A percentile compares a stretch with the other conserved stretches of the same genome.
Conservation (phyloP, 2,888 invertebrate species). For the Scaptomyza cyrtandrae region DNA sequence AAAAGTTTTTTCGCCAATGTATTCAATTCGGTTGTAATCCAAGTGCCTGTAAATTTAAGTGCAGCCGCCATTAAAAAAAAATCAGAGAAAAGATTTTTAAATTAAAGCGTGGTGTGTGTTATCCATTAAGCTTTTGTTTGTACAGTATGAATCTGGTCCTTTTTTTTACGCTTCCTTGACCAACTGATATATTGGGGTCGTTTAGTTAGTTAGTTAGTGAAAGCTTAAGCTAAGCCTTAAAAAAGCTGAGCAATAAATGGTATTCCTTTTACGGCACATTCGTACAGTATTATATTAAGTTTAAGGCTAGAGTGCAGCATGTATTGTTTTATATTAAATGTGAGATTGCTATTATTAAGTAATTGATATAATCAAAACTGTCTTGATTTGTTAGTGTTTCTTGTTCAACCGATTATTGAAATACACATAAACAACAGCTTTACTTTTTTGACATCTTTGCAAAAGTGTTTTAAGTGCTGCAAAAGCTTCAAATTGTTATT, state of each 20-base stretch:
- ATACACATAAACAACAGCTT: slow-evolving; percentile 11
- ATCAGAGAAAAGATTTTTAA: slow-evolving; percentile 5
- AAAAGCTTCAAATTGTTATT: slow-evolving; percentile 39
- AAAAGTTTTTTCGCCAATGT: slow-evolving; percentile 85
- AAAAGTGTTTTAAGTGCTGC: slow-evolving; percentile 36
- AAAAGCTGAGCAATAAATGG: slow-evolving; percentile 22
- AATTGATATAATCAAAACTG: background rate
- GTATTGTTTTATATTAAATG: background rate
- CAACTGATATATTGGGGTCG: slow-evolving; percentile 42
- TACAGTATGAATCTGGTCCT: background rate
- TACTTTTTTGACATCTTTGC: slow-evolving; percentile 23
- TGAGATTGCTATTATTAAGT: slow-evolving; percentile 1
- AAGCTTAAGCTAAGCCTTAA: slow-evolving; percentile 7
- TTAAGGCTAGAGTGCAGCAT: slow-evolving; percentile 8
- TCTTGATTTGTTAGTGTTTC: background rate
- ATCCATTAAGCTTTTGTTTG: background rate
- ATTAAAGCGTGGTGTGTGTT: background rate
- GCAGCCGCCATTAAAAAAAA: slow-evolving; percentile 16
- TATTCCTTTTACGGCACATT: background rate
- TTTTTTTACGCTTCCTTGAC: slow-evolving; percentile 20
- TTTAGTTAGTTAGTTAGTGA: slow-evolving; percentile 16
- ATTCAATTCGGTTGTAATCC: slow-evolving; percentile 84
- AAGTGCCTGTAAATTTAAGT: slow-evolving; percentile 83
- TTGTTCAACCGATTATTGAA: background rate
- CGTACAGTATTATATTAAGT: background rate